Percentiles rank a stretch among this genome's conserved stretches.
phyloP scores from a whole-genome alignment of 2,113 vertebrate genomes.

The Merops nubicus region DNA sequence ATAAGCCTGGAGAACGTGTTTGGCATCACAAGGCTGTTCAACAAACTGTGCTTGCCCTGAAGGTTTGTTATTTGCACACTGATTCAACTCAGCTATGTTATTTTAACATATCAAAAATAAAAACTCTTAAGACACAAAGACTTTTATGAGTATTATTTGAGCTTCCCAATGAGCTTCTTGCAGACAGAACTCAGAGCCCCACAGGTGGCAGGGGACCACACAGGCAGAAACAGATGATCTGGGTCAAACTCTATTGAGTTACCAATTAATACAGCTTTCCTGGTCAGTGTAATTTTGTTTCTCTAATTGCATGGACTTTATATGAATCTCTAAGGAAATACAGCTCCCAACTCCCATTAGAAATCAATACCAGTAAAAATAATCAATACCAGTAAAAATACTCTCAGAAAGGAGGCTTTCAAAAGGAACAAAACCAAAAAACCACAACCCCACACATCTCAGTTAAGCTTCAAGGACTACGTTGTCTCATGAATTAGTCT shows the following conservation, averaged over 20 bases:
- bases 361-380: slow-evolving; percentile 21
- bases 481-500: neutral
- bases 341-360: neutral
- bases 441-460: neutral
- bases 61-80: neutral
- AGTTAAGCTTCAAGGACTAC: neutral
- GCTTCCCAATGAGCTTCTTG: neutral
- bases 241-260: neutral
- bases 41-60: neutral
- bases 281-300: neutral
- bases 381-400: slow-evolving; percentile 12
- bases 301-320: neutral
- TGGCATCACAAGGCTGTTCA: neutral
- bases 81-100: neutral
- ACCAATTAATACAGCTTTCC: slow-evolving; percentile 11
- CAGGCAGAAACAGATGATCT: neutral
- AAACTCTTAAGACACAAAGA: neutral
- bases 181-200: neutral
- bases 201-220: neutral
- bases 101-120: neutral
- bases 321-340: neutral
- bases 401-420: neutral
- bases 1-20: neutral
- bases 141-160: neutral
- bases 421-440: neutral